Conservation (phyloP, 2,797 vertebrate genomes). For the Sebastes taczanowskii region DNA sequence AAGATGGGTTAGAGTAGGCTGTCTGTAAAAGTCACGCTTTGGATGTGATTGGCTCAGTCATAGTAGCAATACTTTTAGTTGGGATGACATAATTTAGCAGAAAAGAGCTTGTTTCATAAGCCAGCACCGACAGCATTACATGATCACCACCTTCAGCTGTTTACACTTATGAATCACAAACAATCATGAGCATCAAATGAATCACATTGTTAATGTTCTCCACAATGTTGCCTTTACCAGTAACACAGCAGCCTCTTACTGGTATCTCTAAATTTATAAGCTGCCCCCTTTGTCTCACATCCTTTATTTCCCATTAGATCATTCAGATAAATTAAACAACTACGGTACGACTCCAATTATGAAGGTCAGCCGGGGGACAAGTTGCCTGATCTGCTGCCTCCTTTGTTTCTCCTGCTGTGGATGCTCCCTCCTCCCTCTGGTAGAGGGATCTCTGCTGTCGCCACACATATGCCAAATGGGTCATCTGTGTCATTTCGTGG, state of each 20-base stretch:
- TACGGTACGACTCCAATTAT: background rate
- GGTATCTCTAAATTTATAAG: background rate
- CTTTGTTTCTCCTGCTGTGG: constrained; percentile 2
- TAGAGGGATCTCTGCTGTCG: constrained; percentile 1
- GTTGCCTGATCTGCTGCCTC: constrained; percentile 1
- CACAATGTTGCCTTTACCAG: constrained; percentile 17
- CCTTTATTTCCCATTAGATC: constrained; percentile 22
- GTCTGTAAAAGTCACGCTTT: no score
- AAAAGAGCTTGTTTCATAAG: background rate
- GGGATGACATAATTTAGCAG: no score
- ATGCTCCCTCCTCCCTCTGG: background rate
- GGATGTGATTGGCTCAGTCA: no score
- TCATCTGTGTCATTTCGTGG: background rate
- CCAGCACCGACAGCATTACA: constrained; percentile 1
- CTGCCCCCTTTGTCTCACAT: background rate
- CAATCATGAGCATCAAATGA: constrained; percentile 29
- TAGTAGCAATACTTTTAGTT: no score
- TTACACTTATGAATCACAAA: constrained; percentile 37
- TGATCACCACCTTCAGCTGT: constrained; percentile 38
- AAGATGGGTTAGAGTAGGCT: no score
- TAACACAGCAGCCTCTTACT: constrained; percentile 2
- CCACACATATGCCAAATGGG: constrained; percentile 13
- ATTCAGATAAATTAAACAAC: constrained; percentile 11
- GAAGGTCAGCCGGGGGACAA: constrained; percentile 23
- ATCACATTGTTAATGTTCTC: constrained; percentile 21